Percentiles rank a stretch among this genome's conserved stretches.
These are phyloP conservation scores for Drosophila sulfurigaster DNA, from an alignment of 1,140 invertebrate species.

Conservation along the genomic window DNA sequence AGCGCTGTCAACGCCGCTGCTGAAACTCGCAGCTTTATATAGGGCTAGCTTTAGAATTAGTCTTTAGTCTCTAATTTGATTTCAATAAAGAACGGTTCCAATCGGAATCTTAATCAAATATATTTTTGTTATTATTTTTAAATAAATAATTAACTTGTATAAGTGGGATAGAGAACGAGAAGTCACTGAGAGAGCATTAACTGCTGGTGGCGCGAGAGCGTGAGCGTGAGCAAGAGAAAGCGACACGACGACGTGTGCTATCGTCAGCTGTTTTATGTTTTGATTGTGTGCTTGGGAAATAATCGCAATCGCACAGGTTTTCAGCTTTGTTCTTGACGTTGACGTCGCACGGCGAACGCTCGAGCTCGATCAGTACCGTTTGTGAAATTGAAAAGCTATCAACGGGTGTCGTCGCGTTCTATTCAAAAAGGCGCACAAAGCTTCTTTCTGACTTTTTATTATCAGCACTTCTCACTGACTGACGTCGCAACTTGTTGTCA, in stretches of 20 bases:
- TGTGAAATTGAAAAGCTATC: constrained; percentile 70
- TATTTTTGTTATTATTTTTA: no score
- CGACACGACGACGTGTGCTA: constrained; percentile 1
- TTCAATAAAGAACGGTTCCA: no score
- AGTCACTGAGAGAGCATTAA: background rate
- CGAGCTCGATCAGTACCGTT: constrained; percentile 71
- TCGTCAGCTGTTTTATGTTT: constrained; percentile 79
- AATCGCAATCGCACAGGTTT: constrained; percentile 63
- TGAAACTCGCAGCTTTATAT: no score
- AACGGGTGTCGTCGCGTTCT: constrained; percentile 27
- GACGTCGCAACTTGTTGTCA: constrained; percentile 26
- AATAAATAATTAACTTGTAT: no score
- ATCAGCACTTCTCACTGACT: constrained; percentile 33
- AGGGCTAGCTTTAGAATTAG: no score
- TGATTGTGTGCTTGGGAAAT: constrained; percentile 58
- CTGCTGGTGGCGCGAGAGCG: constrained; percentile 11
- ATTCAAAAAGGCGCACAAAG: constrained; percentile 4
- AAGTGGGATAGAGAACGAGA: constrained; percentile 18
- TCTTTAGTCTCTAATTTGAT: no score
- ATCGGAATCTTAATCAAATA: no score
- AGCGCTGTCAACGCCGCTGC: no score
- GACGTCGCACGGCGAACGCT: constrained; percentile 5
- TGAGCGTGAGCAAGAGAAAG: constrained; percentile 21
- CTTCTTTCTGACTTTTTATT: constrained; percentile 27
- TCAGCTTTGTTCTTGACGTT: constrained; percentile 50